Conservation (phyloP, 2,113 vertebrate genomes). For the Myiagra hebetior region DNA sequence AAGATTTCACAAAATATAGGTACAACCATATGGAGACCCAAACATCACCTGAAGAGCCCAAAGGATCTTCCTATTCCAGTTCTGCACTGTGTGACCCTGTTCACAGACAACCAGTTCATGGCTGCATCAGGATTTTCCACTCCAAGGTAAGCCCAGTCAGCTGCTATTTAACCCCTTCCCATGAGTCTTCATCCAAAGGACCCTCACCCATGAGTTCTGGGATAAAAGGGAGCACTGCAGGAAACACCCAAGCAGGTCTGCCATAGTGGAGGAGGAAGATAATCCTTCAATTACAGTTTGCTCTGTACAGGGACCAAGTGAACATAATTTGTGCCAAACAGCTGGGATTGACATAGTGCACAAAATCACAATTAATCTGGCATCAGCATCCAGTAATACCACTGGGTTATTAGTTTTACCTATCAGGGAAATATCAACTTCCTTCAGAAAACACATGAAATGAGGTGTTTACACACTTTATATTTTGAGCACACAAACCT, state of each 20-base stretch:
- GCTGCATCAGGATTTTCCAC: neutral
- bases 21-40: neutral
- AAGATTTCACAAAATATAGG: neutral
- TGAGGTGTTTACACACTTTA: neutral
- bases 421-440: neutral
- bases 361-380: neutral
- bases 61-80: neutral
- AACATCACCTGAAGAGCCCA: neutral
- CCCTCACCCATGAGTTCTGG: neutral
- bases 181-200: neutral
- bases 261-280: neutral
- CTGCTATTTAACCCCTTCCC: neutral
- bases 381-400: neutral
- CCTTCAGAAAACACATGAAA: neutral
- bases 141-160: neutral
- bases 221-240: neutral
- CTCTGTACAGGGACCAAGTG: neutral
- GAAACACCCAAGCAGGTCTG: neutral
- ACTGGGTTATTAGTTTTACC: neutral
- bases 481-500: neutral
- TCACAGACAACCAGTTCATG: neutral
- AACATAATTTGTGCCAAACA: neutral
- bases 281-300: neutral
- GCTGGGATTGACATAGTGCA: neutral
- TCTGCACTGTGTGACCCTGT: neutral